Conservation (phyloP, 2,888 invertebrate species). For the Phasia obesa region DNA sequence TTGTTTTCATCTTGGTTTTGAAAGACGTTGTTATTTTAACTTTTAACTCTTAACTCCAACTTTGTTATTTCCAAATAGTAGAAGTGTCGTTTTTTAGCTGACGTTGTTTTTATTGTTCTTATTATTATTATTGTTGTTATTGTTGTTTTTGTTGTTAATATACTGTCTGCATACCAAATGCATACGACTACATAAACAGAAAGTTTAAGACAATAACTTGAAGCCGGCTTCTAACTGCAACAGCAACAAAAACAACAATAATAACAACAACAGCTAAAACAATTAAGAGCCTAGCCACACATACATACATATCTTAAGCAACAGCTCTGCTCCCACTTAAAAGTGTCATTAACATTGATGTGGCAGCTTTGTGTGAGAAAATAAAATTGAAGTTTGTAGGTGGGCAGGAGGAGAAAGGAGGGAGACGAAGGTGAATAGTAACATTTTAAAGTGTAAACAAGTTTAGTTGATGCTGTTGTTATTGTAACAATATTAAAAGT, state of each 20-base stretch:
- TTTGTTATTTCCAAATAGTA: slow-evolving; percentile 7
- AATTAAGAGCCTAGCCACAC: slow-evolving; percentile 22
- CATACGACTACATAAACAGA: slow-evolving; percentile 32
- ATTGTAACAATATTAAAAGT: neutral
- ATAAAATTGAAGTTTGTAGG: neutral
- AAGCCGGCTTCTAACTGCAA: slow-evolving; percentile 33
- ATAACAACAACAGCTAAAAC: slow-evolving; percentile 14
- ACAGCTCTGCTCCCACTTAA: slow-evolving; percentile 57
- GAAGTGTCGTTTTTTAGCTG: slow-evolving; percentile 21
- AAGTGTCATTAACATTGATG: slow-evolving; percentile 34
- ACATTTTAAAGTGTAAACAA: slow-evolving; percentile 59
- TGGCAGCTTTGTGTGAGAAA: slow-evolving; percentile 24
- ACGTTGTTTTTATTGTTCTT: slow-evolving; percentile 18
- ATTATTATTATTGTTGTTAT: slow-evolving; percentile 29
- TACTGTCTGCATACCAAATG: slow-evolving; percentile 68
- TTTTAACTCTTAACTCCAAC: slow-evolving; percentile 28
- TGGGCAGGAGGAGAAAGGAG: too few relatives aligned
- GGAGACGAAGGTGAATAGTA: neutral
- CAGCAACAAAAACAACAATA: neutral
- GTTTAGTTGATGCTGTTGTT: slow-evolving; percentile 38
- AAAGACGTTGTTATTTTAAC: slow-evolving; percentile 24
- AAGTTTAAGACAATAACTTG: slow-evolving; percentile 20
- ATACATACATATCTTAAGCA: slow-evolving; percentile 37
- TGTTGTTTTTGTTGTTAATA: slow-evolving; percentile 49
- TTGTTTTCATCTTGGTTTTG: slow-evolving; percentile 44